These are phyloP conservation scores for Torymus aiolomorphi DNA, from an alignment of 2,888 invertebrate genomes.

Conservation along the genomic window DNA sequence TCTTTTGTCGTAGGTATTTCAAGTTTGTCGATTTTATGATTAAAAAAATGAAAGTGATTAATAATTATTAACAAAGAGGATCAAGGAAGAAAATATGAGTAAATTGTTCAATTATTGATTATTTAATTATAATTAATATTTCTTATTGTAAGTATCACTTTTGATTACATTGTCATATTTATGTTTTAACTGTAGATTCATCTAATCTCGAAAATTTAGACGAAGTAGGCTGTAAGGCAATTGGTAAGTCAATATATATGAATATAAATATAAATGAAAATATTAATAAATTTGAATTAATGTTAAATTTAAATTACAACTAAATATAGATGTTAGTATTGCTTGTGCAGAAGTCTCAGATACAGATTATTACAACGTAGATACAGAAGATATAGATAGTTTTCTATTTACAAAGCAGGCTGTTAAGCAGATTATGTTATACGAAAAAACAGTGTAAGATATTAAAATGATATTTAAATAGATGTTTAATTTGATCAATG, in stretches of 20 bases:
- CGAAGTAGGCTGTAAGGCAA: neutral
- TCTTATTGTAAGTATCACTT: constrained; percentile 1
- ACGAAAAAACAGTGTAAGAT: constrained; percentile 5
- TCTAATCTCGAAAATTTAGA: neutral
- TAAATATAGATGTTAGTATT: neutral
- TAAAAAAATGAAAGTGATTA: no score
- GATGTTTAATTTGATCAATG: neutral
- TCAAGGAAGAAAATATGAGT: neutral
- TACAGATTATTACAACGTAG: neutral
- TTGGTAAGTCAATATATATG: neutral
- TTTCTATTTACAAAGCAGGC: neutral
- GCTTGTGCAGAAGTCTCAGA: neutral
- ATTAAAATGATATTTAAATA: neutral
- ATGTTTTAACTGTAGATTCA: constrained; percentile 8
- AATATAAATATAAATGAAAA: neutral
- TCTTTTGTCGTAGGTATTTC: no score
- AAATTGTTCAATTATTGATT: neutral
- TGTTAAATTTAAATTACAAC: neutral
- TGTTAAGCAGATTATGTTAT: neutral
- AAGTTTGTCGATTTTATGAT: no score
- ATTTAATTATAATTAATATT: neutral
- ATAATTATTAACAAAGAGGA: no score
- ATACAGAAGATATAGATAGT: neutral
- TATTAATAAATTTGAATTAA: neutral
- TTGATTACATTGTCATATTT: neutral